Base-by-base conservation (phyloP, 1,140 invertebrate genomes). In the Zophobas atratus region DNA sequence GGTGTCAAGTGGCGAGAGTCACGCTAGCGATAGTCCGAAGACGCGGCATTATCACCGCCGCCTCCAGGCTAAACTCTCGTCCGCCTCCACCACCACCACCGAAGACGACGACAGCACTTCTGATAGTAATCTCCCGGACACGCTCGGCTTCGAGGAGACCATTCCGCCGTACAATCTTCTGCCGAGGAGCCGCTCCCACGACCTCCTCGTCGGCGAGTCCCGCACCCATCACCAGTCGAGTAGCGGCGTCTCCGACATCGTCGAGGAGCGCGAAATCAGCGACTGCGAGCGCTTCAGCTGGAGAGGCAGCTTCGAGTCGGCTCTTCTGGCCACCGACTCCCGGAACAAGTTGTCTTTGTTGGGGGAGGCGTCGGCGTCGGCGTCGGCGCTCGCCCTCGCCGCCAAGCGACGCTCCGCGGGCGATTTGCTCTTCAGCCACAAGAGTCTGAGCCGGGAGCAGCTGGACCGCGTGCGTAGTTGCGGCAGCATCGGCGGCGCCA, bases 281-380 rank as follows among this genome's bases (percentile, higher is more conserved):
- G 94, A 96, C 83, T 94, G 94, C 88, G 95, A 97, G 84, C 88
- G 95, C 57, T 96, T 96, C 86, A 95, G 94, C 74, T 96, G 95
- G 95, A 89, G 95, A 76, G 95, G 95, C 70, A 96, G 95, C 86
- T 96, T 97, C 87, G 95, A 97, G 84, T 96, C 94, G 1, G 94
- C 95, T 5, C 86, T 96, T 43, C 91, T 96, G 85, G 94, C 94
- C 6, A 92, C 92, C 43, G 95, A 96, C 84, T 95, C 94, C 0
- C 89, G 94, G 72, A 94, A 93, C 6, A 94, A 93, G 79, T 86
- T 95, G 38, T 92, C 93, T 57, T 88, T 94, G 53, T 86, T 92
- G 35, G 92, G 93, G 33, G 93, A 94, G 84, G 89, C 88, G 51
- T 91, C 90, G 79, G 88, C 89, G 39, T 91, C 90, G 81, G 90